Percentiles rank a stretch among this genome's conserved stretches.
phyloP scores from a whole-genome alignment of 53 echinoderm and acorn worm genomes.

The Paelopatides confundens region DNA sequence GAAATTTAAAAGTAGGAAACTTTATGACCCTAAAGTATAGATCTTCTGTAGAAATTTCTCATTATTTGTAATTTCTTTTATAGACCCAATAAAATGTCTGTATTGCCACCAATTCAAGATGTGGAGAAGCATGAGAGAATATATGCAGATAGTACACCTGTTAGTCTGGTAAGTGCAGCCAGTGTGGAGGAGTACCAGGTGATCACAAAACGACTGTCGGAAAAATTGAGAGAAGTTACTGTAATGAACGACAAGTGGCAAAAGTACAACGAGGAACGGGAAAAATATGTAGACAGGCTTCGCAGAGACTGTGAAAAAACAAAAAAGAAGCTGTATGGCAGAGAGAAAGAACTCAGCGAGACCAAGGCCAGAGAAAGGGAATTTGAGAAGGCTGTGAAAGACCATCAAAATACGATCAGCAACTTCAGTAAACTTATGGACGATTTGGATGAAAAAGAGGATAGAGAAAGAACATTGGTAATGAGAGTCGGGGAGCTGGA shows the following conservation, averaged over 20 bases:
- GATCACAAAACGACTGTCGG: neutral
- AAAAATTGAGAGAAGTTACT: conserved; percentile 18
- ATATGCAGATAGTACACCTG: neutral
- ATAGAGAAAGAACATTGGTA: neutral
- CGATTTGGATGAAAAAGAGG: conserved; percentile 40
- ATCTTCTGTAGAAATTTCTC: too few relatives aligned
- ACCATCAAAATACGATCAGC: conserved; percentile 17
- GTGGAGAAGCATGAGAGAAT: neutral
- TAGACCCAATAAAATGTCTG: neutral
- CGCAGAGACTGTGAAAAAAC: neutral
- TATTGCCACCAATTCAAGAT: neutral
- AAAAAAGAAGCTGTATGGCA: neutral
- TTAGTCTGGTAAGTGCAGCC: neutral
- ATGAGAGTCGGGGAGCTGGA: conserved; percentile 39
- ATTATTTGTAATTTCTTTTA: too few relatives aligned
- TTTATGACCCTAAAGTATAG: too few relatives aligned
- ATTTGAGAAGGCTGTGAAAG: conserved; percentile 12
- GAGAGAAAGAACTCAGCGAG: conserved; percentile 33
- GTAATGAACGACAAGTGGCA: conserved; percentile 52
- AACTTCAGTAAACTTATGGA: conserved; percentile 42
- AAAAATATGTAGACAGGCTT: conserved; percentile 1
- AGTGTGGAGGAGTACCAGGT: neutral
- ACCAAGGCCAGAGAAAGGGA: conserved; percentile 9
- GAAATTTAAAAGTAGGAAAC: too few relatives aligned
- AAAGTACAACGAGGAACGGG: conserved; percentile 29